phyloP scores from a whole-genome alignment of 2,797 vertebrate genomes.

The Periophthalmus magnuspinnatus region DNA sequence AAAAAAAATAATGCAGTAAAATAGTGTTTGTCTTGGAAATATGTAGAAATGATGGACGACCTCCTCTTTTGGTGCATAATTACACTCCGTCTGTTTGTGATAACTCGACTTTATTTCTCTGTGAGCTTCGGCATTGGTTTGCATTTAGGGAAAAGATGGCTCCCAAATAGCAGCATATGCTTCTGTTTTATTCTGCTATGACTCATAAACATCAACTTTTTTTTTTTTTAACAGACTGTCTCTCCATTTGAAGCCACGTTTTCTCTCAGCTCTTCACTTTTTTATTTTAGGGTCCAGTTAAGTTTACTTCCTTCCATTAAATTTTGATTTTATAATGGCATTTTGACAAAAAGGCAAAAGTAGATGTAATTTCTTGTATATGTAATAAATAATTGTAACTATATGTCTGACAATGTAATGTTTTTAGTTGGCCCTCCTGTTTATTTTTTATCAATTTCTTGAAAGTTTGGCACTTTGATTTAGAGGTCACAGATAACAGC shows the following conservation, averaged over 20 bases:
- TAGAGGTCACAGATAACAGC: background rate
- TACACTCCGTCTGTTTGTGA: slow-evolving; percentile 48
- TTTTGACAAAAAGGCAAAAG: background rate
- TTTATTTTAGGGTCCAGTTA: slow-evolving; percentile 5
- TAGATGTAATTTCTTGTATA: background rate
- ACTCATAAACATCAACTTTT: slow-evolving; percentile 56
- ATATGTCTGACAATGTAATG: too few relatives aligned
- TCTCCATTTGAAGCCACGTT: slow-evolving; percentile 41
- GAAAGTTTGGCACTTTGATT: background rate
- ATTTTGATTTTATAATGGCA: background rate
- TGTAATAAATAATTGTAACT: too few relatives aligned
- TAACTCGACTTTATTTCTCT: slow-evolving; percentile 46
- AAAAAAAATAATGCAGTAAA: background rate
- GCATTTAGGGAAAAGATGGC: slow-evolving; percentile 67
- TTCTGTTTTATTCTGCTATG: slow-evolving; percentile 67
- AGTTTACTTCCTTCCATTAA: background rate
- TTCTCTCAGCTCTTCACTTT: slow-evolving; percentile 44
- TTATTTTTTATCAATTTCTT: too few relatives aligned
- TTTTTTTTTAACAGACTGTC: slow-evolving; percentile 47
- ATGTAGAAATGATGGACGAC: slow-evolving; percentile 34
- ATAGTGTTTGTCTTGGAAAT: slow-evolving; percentile 1
- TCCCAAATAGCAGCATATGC: slow-evolving; percentile 65
- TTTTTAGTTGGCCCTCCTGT: too few relatives aligned
- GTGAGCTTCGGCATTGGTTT: slow-evolving; percentile 55
- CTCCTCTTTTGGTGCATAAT: slow-evolving; percentile 47